A percentile compares a stretch with the other conserved stretches of the same genome.
These are phyloP conservation scores for Amblyopsis rosae DNA, from an alignment of 2,113 vertebrate genomes.

Conservation along the genomic window DNA sequence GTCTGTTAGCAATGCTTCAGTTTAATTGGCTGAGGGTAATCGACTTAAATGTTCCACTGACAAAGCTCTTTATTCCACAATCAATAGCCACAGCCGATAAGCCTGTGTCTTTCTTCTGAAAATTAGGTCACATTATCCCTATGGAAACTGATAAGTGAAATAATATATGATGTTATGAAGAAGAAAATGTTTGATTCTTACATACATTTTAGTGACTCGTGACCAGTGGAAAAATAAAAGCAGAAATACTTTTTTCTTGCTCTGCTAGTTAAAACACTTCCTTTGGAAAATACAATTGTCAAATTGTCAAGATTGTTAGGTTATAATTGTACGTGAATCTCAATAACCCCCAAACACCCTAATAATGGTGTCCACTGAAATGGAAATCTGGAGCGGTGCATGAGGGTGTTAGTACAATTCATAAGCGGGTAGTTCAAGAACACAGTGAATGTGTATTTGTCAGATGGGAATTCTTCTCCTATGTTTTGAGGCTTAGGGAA, in stretches of 20 bases:
- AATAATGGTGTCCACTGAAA: too few relatives aligned
- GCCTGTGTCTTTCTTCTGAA: conserved; percentile 1
- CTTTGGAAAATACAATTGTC: too few relatives aligned
- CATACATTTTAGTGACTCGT: too few relatives aligned
- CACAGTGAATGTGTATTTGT: conserved; percentile 37
- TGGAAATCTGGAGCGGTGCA: not conserved
- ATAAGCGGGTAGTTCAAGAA: conserved; percentile 35
- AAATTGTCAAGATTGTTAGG: too few relatives aligned
- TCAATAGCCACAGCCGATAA: conserved; percentile 14
- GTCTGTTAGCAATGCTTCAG: conserved; percentile 28
- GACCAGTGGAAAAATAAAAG: too few relatives aligned
- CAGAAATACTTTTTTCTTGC: too few relatives aligned
- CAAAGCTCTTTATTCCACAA: conserved; percentile 33
- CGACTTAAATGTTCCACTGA: conserved; percentile 20
- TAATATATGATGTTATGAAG: too few relatives aligned
- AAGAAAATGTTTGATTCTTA: too few relatives aligned
- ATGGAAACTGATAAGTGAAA: not conserved
- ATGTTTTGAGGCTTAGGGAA: conserved; percentile 50
- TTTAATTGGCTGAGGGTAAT: conserved; percentile 43
- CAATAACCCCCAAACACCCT: too few relatives aligned
- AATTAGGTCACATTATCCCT: conserved; percentile 3
- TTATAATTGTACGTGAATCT: too few relatives aligned
- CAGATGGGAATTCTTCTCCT: conserved; percentile 36
- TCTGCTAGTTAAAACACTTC: too few relatives aligned
- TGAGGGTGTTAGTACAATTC: conserved; percentile 1